Evolutionary conservation across 2,888 invertebrate genomes (phyloP).

Genomic region (Macrosiphum euphorbiae): DNA sequence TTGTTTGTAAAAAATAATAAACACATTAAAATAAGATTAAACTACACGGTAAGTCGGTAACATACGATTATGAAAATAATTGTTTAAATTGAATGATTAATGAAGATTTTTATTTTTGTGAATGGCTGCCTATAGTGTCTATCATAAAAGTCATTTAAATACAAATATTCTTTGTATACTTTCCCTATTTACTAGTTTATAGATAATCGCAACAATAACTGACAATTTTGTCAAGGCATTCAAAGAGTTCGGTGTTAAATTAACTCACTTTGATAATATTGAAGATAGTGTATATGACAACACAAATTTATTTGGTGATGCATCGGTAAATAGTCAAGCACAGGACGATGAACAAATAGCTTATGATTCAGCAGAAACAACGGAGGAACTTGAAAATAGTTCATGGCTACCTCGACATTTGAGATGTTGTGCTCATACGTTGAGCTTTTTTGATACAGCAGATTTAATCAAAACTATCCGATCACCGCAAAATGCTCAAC

Average conservation of each 20-base stretch:
- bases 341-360: constrained; percentile 1
- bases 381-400: neutral
- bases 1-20: too few species aligned
- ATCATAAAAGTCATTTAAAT: constrained; percentile 20
- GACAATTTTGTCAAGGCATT: constrained; percentile 61
- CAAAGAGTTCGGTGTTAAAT: constrained; percentile 63
- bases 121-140: too few species aligned
- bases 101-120: too few species aligned
- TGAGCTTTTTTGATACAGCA: constrained; percentile 30
- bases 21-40: too few species aligned
- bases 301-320: constrained; percentile 32
- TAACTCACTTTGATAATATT: constrained; percentile 42
- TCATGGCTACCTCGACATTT: constrained; percentile 39
- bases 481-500: neutral
- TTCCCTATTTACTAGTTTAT: constrained; percentile 16
- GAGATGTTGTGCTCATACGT: constrained; percentile 31
- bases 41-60: too few species aligned
- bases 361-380: constrained; percentile 9
- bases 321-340: neutral
- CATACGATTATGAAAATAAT: too few species aligned
- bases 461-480: constrained; percentile 46
- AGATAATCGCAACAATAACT: constrained; percentile 36
- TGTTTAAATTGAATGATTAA: too few species aligned
- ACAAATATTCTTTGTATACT: neutral
- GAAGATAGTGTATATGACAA: constrained; percentile 32